Base-by-base conservation (phyloP, 1,140 invertebrate species). In the Diorhabda elongata region DNA sequence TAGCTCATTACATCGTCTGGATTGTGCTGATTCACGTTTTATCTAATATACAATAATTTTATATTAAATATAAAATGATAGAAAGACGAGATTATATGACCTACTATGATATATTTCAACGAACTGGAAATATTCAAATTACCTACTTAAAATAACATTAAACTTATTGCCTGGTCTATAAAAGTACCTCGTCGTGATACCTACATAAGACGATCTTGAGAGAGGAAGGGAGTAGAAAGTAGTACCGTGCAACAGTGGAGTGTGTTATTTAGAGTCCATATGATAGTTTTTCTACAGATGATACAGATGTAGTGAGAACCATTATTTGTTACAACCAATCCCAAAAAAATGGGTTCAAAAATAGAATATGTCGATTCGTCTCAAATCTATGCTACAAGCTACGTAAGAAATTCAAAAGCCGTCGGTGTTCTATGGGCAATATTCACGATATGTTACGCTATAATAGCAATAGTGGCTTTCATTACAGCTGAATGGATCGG, bases 371-470 rank as follows among this genome's bases (percentile, higher is more conserved):
- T 94, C 63, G 93, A 95, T 79, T 92, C 91, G 62, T 90, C 90
- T 65, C 92, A 95, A 82, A 88, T 95, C 79, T 94, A 95, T 81
- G 93, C 92, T 63, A 92, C 93, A 41, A 96, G 94, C 82, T 98
- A 98, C 82, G 91, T 96, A 58, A 87, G 96, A 76, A 98, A 98
- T 86, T 96, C 94, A 60, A 95, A 96, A 84, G 96, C 96, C 56
- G 96, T 98, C 66, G 96, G 94, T 57, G 95, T 98, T 11, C 85
- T 98, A 59, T 98, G 97, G 97, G 96, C 91, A 41, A 93, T 98
- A 74, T 98, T 98, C 81, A 93, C 94, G 64, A 93, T 98, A 77
- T 98, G 96, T 83, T 98, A 96, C 82, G 93, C 94, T 62, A 98
- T 99, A 75, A 97, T 98, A 76, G 91, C 91, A 66, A 90, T 96